These are phyloP conservation scores for Gisinianus flammeolus DNA, from an alignment of 2,888 invertebrate genomes.

Conservation along the genomic window DNA sequence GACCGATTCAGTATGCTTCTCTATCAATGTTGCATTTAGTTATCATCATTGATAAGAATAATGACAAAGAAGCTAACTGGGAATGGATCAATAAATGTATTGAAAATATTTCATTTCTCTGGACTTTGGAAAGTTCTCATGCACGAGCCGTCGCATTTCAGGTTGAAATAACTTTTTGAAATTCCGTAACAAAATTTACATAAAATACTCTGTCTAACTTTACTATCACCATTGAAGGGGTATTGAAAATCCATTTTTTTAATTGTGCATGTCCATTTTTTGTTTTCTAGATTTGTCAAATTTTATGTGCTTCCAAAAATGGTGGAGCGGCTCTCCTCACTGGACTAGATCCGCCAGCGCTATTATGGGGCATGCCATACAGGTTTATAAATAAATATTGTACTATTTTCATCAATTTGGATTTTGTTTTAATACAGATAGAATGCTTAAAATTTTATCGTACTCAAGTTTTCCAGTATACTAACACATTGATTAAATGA, in stretches of 20 bases:
- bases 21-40: conserved; percentile 49
- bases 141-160: conserved; percentile 51
- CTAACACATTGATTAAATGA: background rate
- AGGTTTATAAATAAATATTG: conserved; percentile 36
- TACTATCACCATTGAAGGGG: no score
- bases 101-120: conserved; percentile 45
- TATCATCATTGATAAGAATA: conserved; percentile 29
- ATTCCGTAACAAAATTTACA: no score
- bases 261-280: background rate
- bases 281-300: conserved; percentile 42
- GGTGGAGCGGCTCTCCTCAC: conserved; percentile 36
- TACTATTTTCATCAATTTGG: background rate
- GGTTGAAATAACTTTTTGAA: conserved; percentile 30
- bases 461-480: background rate
- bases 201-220: no score
- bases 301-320: conserved; percentile 33
- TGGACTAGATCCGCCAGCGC: conserved; percentile 43
- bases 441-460: no score
- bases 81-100: conserved; percentile 51
- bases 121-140: conserved; percentile 41
- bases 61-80: conserved; percentile 29
- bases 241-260: no score
- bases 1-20: conserved; percentile 46
- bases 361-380: conserved; percentile 45
- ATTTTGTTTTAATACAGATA: background rate